Percentiles rank a stretch among this genome's conserved stretches.
Conservation (phyloP, 2,113 vertebrate species). For the Onychorhynchus coronatus region DNA sequence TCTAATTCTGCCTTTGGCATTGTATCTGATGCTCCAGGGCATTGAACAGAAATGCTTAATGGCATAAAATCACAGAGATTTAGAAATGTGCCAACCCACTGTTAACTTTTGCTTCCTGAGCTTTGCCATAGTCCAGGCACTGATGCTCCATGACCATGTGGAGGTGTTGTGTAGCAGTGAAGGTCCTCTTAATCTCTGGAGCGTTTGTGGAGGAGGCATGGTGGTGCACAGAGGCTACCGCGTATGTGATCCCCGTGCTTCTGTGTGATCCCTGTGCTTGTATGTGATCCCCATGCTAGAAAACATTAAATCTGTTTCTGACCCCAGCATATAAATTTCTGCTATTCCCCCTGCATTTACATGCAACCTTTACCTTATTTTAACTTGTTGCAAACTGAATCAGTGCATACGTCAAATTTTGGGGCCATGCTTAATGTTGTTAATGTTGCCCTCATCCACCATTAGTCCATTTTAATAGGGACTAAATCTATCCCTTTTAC, state of each 20-base stretch:
- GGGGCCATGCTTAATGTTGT: neutral
- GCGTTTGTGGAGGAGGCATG: neutral
- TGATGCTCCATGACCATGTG: neutral
- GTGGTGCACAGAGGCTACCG: neutral
- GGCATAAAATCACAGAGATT: neutral
- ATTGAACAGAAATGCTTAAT: neutral
- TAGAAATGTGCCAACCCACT: neutral
- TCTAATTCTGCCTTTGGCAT: neutral
- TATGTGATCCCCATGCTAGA: neutral
- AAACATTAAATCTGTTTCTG: neutral
- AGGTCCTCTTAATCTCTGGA: neutral
- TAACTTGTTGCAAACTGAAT: neutral
- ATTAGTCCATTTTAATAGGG: neutral
- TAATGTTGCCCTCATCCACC: neutral
- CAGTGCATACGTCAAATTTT: neutral
- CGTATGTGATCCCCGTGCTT: rapidly evolving
- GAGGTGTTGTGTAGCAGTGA: neutral
- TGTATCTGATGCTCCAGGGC: neutral
- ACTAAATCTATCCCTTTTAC: neutral
- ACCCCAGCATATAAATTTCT: neutral
- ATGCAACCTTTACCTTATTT: neutral
- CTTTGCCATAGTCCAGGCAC: neutral
- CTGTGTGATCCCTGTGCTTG: rapidly evolving
- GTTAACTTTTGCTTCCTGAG: neutral
- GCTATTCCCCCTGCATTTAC: neutral